A percentile compares a stretch with the other conserved stretches of the same genome.
Conservation (phyloP, 2,113 vertebrate species). For the Indri indri region DNA sequence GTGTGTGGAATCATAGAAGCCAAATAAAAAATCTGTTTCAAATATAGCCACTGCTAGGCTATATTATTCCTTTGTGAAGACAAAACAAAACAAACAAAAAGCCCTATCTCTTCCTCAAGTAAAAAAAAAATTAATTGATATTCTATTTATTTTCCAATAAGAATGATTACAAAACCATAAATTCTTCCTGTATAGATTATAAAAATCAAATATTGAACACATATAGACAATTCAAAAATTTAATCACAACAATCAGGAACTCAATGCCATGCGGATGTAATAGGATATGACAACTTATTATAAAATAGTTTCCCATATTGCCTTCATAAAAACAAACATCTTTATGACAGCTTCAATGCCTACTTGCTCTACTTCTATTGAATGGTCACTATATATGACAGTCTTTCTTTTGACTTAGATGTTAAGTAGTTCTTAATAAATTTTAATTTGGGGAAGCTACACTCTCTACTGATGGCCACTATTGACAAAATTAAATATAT, state of each 20-base stretch:
- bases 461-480: background rate
- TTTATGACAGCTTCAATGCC: background rate
- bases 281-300: background rate
- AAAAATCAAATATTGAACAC: background rate
- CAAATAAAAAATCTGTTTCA: background rate
- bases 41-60: background rate
- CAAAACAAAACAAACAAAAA: background rate
- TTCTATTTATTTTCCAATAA: background rate
- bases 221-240: background rate
- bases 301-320: background rate
- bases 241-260: background rate
- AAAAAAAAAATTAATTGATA: background rate
- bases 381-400: background rate
- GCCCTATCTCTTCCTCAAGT: background rate
- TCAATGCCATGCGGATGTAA: background rate
- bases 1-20: background rate
- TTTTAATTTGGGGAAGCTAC: background rate
- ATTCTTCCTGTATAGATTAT: background rate
- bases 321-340: background rate
- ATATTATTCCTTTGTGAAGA: background rate
- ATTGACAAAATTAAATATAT: background rate
- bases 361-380: background rate
- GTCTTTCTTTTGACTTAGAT: background rate
- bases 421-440: background rate
- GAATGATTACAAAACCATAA: background rate